Percentiles rank a stretch among this genome's conserved stretches.
These are phyloP conservation scores for Tipula confusa DNA, from an alignment of 2,888 invertebrate genomes.

Conservation along the genomic window DNA sequence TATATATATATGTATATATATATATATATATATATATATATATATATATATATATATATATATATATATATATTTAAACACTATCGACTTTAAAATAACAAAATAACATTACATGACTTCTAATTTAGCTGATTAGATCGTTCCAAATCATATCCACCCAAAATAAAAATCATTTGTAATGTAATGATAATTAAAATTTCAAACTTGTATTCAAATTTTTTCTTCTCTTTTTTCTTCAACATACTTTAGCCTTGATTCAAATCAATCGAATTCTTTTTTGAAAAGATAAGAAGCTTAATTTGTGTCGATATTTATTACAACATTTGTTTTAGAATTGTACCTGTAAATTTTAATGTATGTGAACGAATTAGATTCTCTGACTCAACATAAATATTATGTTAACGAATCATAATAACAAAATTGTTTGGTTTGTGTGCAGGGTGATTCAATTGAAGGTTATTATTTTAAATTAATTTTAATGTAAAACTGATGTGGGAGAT, in stretches of 20 bases:
- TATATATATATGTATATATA: too few species aligned
- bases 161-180: neutral
- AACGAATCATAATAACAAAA: neutral
- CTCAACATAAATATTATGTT: neutral
- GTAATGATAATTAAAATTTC: conserved; percentile 8
- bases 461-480: too few species aligned
- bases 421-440: too few species aligned
- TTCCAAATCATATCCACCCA: neutral
- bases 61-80: neutral
- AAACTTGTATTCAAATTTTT: neutral
- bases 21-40: too few species aligned
- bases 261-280: neutral
- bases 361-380: neutral
- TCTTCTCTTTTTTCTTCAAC: neutral
- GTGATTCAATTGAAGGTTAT: too few species aligned
- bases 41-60: too few species aligned
- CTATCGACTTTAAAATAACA: neutral
- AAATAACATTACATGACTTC: conserved; percentile 25
- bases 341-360: neutral
- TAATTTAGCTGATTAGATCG: conserved; percentile 3
- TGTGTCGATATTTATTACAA: neutral
- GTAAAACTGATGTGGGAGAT: too few species aligned
- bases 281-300: conserved; percentile 25
- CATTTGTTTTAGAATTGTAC: neutral
- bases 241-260: neutral